Evolutionary conservation across 2,113 vertebrate genomes (phyloP).

Genomic region (Etheostoma spectabile): DNA sequence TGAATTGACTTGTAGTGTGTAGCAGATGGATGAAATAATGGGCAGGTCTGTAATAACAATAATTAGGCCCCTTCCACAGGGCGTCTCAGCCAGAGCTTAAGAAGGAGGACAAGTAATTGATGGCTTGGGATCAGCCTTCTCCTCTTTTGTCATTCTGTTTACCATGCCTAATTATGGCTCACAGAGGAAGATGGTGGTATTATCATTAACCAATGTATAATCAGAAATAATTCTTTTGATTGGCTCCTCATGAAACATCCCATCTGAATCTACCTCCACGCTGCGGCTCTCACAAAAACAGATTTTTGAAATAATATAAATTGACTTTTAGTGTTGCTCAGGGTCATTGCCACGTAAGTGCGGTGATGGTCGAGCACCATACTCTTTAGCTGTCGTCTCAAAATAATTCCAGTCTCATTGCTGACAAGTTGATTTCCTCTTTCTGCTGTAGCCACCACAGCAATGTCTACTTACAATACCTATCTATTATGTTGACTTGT

Average conservation of each 20-base stretch:
- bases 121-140: conserved; percentile 79
- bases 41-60: conserved; percentile 80
- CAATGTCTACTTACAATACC: conserved; percentile 25
- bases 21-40: conserved; percentile 79
- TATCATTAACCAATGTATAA: conserved; percentile 82
- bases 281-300: conserved; percentile 4
- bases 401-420: conserved; percentile 67
- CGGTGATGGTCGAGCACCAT: conserved; percentile 43
- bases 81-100: conserved; percentile 72
- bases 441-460: not conserved
- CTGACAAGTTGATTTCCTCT: conserved; percentile 52
- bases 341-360: conserved; percentile 9
- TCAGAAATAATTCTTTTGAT: conserved; percentile 82
- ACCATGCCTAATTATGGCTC: conserved; percentile 79
- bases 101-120: conserved; percentile 82
- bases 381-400: conserved; percentile 75
- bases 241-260: conserved; percentile 60
- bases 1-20: conserved; percentile 59
- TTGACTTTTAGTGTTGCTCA: not conserved
- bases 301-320: not conserved
- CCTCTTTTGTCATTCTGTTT: conserved; percentile 80
- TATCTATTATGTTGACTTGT: conserved; percentile 5
- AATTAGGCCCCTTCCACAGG: conserved; percentile 79
- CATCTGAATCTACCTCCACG: conserved; percentile 14
- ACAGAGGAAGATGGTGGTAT: conserved; percentile 75